Conservation (phyloP, 2,888 invertebrate species). For the Yponomeuta evonymella region DNA sequence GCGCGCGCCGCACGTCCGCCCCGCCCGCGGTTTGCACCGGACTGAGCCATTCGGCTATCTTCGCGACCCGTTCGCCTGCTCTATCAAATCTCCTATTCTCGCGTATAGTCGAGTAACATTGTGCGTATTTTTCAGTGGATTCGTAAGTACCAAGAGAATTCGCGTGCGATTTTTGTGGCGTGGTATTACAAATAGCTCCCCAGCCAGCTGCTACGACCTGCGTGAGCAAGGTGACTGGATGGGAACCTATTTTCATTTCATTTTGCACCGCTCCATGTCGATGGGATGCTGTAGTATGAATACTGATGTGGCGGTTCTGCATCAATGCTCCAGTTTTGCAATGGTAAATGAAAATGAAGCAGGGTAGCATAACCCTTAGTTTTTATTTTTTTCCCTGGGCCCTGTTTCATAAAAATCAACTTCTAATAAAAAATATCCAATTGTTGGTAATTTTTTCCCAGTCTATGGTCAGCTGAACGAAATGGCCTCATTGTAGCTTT, state of each 20-base stretch:
- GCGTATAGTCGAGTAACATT: not conserved
- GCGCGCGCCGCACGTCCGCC: slow-evolving; percentile 65
- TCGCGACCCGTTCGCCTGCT: slow-evolving; percentile 7
- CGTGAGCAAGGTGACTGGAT: slow-evolving; percentile 39
- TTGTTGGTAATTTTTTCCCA: too few relatives aligned
- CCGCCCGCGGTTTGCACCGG: slow-evolving; percentile 70
- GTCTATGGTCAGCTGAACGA: too few relatives aligned
- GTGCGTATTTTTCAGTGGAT: not conserved
- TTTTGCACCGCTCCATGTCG: slow-evolving; percentile 37
- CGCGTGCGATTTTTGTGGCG: not conserved
- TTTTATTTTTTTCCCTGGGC: not conserved
- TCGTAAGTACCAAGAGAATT: not conserved
- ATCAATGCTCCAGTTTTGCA: slow-evolving; percentile 13
- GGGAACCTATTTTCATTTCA: slow-evolving; percentile 47
- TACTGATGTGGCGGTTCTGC: slow-evolving; percentile 8
- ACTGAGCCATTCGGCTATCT: slow-evolving; percentile 38
- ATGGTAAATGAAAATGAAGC: not conserved
- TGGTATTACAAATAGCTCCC: not conserved
- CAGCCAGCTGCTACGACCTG: slow-evolving; percentile 19
- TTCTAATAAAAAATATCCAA: too few relatives aligned
- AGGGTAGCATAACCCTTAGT: not conserved
- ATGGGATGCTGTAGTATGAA: slow-evolving; percentile 24
- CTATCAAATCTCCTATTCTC: not conserved
- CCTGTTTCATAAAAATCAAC: too few relatives aligned
- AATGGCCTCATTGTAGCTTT: too few relatives aligned